Base-by-base conservation (phyloP, 2,113 vertebrate genomes). In the human region DNA sequence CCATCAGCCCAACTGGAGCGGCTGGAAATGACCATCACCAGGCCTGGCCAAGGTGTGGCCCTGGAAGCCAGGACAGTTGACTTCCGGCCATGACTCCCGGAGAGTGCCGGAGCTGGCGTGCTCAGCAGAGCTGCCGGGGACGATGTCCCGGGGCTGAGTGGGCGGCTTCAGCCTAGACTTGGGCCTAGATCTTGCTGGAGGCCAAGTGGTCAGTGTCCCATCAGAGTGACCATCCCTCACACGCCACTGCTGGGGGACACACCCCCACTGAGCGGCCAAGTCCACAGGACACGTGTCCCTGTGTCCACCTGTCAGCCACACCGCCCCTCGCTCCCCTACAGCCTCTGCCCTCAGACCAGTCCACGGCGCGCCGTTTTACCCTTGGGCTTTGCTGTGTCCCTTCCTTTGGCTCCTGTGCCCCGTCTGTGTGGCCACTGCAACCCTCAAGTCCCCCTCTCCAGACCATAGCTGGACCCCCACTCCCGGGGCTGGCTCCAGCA, bases 291-390 rank as follows among this genome's bases (percentile, higher is more conserved):
- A 32, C 27, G 2, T 8, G 23, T 76, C 27, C 75, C 43, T 32
- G 27, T 45, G 27, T 18, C 43, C 16, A 5, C 75, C 27, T 30
- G 27, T 45, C 27, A 48, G 75, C 27, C 43, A 10, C 66, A 18
- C 61, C 0, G 2, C 27, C 16, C n/a, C 17, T 72, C 8, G 3
- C 8, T 20, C 17, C 48, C 30, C 30, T 1, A 20, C 8, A 32
- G 76, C 17, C 45, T 35, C 48, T 20, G 45, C 45, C 16, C 43
- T 64, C 27, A 64, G 18, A 40, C 14, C 18, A 23, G 35, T 38
- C n/a, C 70, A 38, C 2, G 18, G n/a, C 2, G 20, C 20, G 1
- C 70, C 9, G 2, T 18, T 38, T 8, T 22, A 27, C 70, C 18
- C 52, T 20, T 38, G 18, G n/a, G 70, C 70, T 18, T 20, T 72